Evolutionary conservation across 2,888 invertebrate genomes (phyloP), one percentile per base, ranked within the genome.

Genomic region (Drosophila vallismaia): DNA sequence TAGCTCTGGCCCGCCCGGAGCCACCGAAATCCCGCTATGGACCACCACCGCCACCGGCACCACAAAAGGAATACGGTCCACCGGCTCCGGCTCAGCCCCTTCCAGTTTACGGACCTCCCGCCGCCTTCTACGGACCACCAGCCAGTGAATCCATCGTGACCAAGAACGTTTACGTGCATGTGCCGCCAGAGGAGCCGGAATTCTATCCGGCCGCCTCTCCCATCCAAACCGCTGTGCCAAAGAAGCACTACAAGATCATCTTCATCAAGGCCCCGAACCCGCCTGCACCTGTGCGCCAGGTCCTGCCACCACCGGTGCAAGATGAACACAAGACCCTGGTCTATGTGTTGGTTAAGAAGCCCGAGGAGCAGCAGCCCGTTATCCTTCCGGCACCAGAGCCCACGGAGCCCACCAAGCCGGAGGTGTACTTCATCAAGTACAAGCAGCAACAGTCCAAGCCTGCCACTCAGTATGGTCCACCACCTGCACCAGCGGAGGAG

Each of bases 401-500:
- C 45, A 97, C 97, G 38, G 96, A 96, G 89, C 97, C 97, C 49
- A 95, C 95, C 93, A 97, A 97, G 91, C 97, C 97, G 5, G 97
- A 97, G 93, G 97, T 97, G 56, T 97, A 96, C 93, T 97, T 97
- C 93, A 97, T 97, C 93, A 95, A 96, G 93, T 97, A 97, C 78
- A 92, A 91, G 73, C 90, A 89, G 66, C 90, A 89, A 49, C 86
- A 79, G 14, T n/a, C 53, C 12, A 90, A 90, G 58, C 90, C 91
- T 10, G 91, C 91, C 19, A 83, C 89, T 7, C 82, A 87, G 50
- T 89, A 90, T 57, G 91, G 91, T 29, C 92, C 92, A 2, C 90
- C 92, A 29, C 88, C 88, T 6, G 82, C 87, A 9, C 91, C 92
- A 38, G 88, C 90, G 57, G 80, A 86, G 14, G 89, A 89, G 60